Percentiles rank a stretch among this genome's conserved stretches.
These are phyloP conservation scores for Otocyon megalotis DNA, from an alignment of 2,113 vertebrate species.

Conservation along the genomic window DNA sequence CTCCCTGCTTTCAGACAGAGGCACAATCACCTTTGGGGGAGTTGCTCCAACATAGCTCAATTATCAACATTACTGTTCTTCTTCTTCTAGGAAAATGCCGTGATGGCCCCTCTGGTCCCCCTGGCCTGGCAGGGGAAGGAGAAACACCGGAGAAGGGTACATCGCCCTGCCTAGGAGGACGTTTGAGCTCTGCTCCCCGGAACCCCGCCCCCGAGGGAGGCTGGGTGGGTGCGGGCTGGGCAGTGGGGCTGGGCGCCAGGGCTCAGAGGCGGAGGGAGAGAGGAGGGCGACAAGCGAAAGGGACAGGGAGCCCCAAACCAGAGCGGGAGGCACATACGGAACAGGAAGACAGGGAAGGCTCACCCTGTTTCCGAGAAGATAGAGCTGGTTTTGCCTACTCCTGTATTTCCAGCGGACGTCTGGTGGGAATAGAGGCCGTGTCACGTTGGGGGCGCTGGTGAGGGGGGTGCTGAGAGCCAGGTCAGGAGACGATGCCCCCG, in stretches of 20 bases:
- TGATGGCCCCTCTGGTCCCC: neutral
- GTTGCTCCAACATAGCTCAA: neutral
- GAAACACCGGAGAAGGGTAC: neutral
- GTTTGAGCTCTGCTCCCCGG: neutral
- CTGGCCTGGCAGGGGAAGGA: neutral
- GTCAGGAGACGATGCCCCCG: neutral
- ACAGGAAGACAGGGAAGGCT: neutral
- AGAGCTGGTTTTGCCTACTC: neutral
- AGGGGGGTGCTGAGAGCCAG: neutral
- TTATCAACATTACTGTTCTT: neutral
- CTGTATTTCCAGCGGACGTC: neutral
- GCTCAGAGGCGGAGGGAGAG: neutral
- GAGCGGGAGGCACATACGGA: rapidly evolving
- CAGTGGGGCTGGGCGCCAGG: neutral
- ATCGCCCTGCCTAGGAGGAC: neutral
- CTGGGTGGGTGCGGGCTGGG: too few species aligned
- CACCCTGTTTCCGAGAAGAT: neutral
- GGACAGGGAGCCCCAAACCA: neutral
- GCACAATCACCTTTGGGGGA: too few species aligned
- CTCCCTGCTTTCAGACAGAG: neutral
- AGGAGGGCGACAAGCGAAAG: neutral
- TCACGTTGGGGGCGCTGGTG: too few species aligned
- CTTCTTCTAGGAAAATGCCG: neutral
- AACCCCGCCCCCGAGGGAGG: too few species aligned
- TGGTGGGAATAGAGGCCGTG: too few species aligned